A percentile compares a stretch with the other conserved stretches of the same genome.
phyloP scores from a whole-genome alignment of 2,113 vertebrate genomes.

The Sceloporus tristichus region DNA sequence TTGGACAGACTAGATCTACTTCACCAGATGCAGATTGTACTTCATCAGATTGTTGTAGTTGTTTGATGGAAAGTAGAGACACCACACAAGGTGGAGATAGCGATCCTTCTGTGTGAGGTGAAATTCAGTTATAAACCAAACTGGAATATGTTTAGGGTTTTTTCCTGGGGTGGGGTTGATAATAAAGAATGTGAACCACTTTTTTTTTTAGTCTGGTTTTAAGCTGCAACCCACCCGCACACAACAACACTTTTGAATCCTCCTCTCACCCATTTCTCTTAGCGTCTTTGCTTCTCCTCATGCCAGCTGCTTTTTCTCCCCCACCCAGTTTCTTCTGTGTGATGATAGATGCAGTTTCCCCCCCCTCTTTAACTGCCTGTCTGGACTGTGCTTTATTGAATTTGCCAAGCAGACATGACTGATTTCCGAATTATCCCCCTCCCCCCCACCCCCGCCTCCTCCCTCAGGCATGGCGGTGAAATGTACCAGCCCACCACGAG shows the following conservation, averaged over 20 bases:
- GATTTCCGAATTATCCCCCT: slow-evolving; percentile 73
- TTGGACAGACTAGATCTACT: too few species aligned
- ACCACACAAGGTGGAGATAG: background rate
- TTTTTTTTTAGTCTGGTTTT: background rate
- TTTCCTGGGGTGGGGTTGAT: background rate
- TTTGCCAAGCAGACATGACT: slow-evolving; percentile 71
- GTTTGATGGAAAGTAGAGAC: background rate
- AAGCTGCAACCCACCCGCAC: background rate
- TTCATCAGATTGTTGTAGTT: background rate
- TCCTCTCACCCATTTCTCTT: background rate
- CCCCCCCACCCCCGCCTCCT: slow-evolving; percentile 22
- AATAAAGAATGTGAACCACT: background rate
- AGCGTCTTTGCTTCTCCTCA: background rate
- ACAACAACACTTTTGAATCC: background rate
- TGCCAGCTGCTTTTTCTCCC: slow-evolving; percentile 38
- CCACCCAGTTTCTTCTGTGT: slow-evolving; percentile 58
- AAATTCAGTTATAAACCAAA: background rate
- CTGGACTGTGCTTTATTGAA: slow-evolving; percentile 65
- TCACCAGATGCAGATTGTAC: too few species aligned
- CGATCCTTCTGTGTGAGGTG: background rate
- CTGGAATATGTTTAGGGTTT: too few species aligned
- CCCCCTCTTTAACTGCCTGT: slow-evolving; percentile 86
- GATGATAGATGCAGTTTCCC: slow-evolving; percentile 85
- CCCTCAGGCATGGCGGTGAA: slow-evolving; percentile 61
- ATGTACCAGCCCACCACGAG: slow-evolving; percentile 80